Evolutionary conservation across 1,140 invertebrate genomes (phyloP).

Genomic region (Pristionchus pacificus): DNA sequence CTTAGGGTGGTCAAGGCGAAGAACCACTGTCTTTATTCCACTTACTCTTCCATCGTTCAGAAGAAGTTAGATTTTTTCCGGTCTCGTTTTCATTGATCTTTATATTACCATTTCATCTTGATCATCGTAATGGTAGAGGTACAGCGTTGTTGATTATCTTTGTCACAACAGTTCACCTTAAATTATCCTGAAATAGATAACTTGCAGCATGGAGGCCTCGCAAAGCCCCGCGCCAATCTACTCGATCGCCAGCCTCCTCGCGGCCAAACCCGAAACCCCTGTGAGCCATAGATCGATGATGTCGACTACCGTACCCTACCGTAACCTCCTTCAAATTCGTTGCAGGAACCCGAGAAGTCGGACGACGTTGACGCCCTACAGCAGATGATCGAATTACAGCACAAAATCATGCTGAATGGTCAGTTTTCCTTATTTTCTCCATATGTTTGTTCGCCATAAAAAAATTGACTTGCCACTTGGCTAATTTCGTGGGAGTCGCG

Average conservation of each 20-base stretch:
- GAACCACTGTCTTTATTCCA: too few species aligned
- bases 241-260: slow-evolving; percentile 17
- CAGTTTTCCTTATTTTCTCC: slow-evolving; percentile 1
- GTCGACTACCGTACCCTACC: background rate
- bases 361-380: slow-evolving; percentile 13
- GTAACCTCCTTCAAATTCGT: slow-evolving; percentile 10
- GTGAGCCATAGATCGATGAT: background rate
- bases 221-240: slow-evolving; percentile 1
- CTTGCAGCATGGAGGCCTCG: too few species aligned
- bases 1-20: too few species aligned
- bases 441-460: background rate
- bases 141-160: too few species aligned
- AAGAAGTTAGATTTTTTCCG: too few species aligned
- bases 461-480: background rate
- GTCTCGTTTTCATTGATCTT: too few species aligned
- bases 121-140: too few species aligned
- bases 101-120: too few species aligned
- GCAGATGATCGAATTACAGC: slow-evolving; percentile 29
- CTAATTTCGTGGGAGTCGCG: slow-evolving; percentile 5
- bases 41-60: too few species aligned
- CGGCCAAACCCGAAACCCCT: background rate
- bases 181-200: too few species aligned
- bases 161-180: too few species aligned
- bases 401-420: slow-evolving; percentile 36
- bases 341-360: slow-evolving; percentile 10